Base-by-base conservation (phyloP, 2,797 vertebrate genomes). In the Nannoperca obscura region DNA sequence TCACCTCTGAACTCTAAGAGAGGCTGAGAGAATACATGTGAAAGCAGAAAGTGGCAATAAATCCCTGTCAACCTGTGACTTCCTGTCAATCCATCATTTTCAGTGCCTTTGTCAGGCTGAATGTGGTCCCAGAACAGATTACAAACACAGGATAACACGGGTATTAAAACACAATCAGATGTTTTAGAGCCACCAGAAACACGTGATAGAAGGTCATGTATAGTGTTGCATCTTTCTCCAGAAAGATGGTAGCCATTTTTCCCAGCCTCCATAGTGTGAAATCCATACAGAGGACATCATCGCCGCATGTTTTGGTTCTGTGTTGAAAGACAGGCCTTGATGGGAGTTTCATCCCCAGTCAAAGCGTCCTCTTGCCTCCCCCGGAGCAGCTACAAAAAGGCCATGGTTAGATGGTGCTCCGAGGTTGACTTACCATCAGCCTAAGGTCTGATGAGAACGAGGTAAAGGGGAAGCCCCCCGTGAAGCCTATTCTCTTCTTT, bases 11-110 rank as follows among this genome's bases (percentile, higher is more conserved):
- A 76, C 84, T 77, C 36, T 53, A 46, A 1, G 1, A 64, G 63
- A 75, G 62, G 80, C 85, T 70, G 58, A 82, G 68, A 67, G 24
- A 63, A 76, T 67, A 72, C n/a, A 40, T 10, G 55, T 77, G 54
- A 83, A 91, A 87, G 89, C 82, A 89, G 88, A 86, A 93, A 86
- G 76, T 20, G 34, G 78, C 71, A 46, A 73, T 89, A 59, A 86
- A 90, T 93, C 88, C 87, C 62, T 81, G 84, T 91, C 85, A 76
- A 82, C 34, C 47, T 78, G 58, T 52, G 65, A 81, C 87, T 87
- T 91, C 91, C 86, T 86, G 69, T 80, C 85, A 82, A 87, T 93
- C 80, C 74, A 77, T 94, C 90, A 89, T 70, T 66, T 80, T 76
- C 59, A 65, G 59, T 53, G 30, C 15, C 38, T 64, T 81, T 77